Evolutionary conservation across 2,888 invertebrate genomes (phyloP).

Genomic region (Trissonchulus sp.): DNA sequence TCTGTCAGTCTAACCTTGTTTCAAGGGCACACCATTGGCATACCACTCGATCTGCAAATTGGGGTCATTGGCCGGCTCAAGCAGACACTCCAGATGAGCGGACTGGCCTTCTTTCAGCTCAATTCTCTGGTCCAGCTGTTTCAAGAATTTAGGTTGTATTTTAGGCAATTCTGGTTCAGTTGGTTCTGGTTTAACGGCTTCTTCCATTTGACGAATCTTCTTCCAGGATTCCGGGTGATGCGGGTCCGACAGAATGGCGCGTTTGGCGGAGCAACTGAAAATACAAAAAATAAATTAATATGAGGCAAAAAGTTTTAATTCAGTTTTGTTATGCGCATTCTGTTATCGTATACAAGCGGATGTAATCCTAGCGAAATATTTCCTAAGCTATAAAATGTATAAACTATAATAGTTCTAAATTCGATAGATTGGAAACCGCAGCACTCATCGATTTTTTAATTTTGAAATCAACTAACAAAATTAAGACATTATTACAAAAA

Average conservation of each 20-base stretch:
- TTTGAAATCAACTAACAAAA: no score
- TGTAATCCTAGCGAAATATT: no score
- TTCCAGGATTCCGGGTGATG: constrained; percentile 85
- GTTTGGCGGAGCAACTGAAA: constrained; percentile 63
- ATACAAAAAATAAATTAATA: no score
- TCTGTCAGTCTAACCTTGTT: constrained; percentile 9
- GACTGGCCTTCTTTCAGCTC: constrained; percentile 53
- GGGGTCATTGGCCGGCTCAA: constrained; percentile 80
- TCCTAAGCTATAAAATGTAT: no score
- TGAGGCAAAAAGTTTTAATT: no score
- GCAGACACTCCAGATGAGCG: constrained; percentile 70
- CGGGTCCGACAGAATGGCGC: constrained; percentile 74
- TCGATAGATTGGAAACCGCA: no score
- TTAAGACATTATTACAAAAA: no score
- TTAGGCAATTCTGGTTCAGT: constrained; percentile 62
- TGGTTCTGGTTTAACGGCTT: constrained; percentile 57
- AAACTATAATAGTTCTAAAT: no score
- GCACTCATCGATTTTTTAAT: no score
- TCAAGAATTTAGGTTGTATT: constrained; percentile 76
- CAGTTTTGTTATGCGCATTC: no score
- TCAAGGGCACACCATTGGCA: constrained; percentile 74
- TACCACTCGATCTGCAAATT: constrained; percentile 86
- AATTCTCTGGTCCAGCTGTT: constrained; percentile 76
- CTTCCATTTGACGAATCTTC: constrained; percentile 85
- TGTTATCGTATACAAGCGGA: no score